Percentiles rank a stretch among this genome's conserved stretches.
These are phyloP conservation scores for Gallinago paraguaiae DNA, from an alignment of 2,113 vertebrate species.

Conservation along the genomic window DNA sequence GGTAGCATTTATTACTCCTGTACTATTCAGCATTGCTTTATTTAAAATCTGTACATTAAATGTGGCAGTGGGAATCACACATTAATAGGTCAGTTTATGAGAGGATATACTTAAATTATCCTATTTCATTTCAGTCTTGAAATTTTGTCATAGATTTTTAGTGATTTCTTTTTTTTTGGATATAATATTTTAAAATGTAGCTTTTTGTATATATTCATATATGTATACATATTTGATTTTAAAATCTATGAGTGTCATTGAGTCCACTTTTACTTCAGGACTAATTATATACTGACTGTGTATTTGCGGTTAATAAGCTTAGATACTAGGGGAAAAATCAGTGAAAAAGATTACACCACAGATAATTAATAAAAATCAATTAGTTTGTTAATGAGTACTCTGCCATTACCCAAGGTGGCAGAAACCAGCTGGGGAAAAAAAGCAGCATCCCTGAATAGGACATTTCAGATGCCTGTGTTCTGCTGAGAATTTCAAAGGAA, in stretches of 20 bases:
- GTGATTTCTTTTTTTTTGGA: neutral
- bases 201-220: neutral
- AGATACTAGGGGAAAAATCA: conserved; percentile 75
- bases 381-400: conserved; percentile 83
- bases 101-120: neutral
- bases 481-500: conserved; percentile 79
- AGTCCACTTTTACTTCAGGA: conserved; percentile 65
- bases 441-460: conserved; percentile 65
- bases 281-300: conserved; percentile 67
- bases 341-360: conserved; percentile 74
- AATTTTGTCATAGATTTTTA: neutral
- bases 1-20: neutral
- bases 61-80: neutral
- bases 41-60: neutral
- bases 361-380: conserved; percentile 89
- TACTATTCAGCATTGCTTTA: neutral
- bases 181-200: neutral
- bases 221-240: neutral
- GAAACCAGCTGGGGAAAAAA: conserved; percentile 61
- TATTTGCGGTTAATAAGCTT: conserved; percentile 79
- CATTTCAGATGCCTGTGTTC: conserved; percentile 62
- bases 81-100: neutral
- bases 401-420: conserved; percentile 75
- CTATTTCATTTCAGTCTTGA: neutral
- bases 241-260: conserved; percentile 30